Evolutionary conservation across 2,113 vertebrate genomes (phyloP).

Genomic region (Heterochromis multidens): DNA sequence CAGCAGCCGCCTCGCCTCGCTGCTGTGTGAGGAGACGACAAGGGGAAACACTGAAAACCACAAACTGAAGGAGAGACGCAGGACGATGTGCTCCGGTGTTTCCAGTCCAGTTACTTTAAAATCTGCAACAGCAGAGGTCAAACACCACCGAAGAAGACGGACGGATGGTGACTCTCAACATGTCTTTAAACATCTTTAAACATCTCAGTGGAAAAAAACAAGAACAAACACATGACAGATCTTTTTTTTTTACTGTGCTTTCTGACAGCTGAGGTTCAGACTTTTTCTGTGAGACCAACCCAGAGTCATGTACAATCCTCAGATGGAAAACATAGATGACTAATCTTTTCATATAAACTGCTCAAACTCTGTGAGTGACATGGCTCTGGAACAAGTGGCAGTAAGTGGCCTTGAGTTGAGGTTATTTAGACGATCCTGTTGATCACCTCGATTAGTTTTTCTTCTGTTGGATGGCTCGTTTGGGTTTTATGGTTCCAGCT

Average conservation of each 20-base stretch:
- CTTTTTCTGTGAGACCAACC: not conserved
- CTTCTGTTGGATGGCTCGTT: not conserved
- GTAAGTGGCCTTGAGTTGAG: not conserved
- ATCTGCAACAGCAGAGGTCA: not conserved
- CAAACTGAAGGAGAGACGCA: not conserved
- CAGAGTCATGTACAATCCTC: not conserved
- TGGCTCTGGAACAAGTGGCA: not conserved
- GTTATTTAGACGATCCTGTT: not conserved
- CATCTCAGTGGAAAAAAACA: not conserved
- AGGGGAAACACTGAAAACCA: not conserved
- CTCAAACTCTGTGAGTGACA: not conserved
- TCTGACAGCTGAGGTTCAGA: not conserved
- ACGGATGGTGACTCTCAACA: not conserved
- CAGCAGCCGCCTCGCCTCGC: not conserved
- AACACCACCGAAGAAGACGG: conserved; percentile 4
- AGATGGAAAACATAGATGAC: not conserved
- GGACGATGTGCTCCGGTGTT: not conserved
- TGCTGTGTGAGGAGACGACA: not conserved
- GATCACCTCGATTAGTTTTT: not conserved
- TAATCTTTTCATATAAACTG: not conserved
- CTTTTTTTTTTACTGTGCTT: not conserved
- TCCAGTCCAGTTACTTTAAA: not conserved
- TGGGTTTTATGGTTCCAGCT: not conserved
- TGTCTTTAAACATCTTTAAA: not conserved
- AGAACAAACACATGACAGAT: not conserved